Evolutionary conservation across 2,797 vertebrate genomes (phyloP).

Genomic region (Parambassis ranga): DNA sequence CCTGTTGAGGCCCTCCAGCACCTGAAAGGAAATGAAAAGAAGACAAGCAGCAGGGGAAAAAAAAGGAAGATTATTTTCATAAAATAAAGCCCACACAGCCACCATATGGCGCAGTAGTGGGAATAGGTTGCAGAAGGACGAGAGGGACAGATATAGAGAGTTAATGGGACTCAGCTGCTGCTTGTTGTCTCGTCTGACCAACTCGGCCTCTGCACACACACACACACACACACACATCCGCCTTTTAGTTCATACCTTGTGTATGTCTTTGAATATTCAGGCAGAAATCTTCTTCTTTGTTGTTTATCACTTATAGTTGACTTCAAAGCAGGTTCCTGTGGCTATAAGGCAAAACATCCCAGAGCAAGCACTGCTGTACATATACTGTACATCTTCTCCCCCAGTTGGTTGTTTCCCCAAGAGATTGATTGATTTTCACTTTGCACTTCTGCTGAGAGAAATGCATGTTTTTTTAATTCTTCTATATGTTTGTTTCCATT

Average conservation of each 20-base stretch:
- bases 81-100: slow-evolving; percentile 34
- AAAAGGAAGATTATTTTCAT: slow-evolving; percentile 43
- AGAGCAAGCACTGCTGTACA: slow-evolving; percentile 17
- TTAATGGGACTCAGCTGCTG: slow-evolving; percentile 78
- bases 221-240: slow-evolving; percentile 46
- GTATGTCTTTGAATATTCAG: not conserved
- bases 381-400: slow-evolving; percentile 9
- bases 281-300: not conserved
- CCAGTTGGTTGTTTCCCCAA: slow-evolving; percentile 13
- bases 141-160: slow-evolving; percentile 50
- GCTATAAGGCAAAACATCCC: slow-evolving; percentile 43
- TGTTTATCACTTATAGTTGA: not conserved
- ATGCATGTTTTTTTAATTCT: slow-evolving; percentile 30
- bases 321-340: slow-evolving; percentile 51
- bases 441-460: not conserved
- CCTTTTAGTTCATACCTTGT: slow-evolving; percentile 23
- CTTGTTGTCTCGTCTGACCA: slow-evolving; percentile 63
- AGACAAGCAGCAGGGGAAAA: not conserved
- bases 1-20: slow-evolving; percentile 15
- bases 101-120: slow-evolving; percentile 48
- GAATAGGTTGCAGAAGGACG: slow-evolving; percentile 32
- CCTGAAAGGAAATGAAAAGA: slow-evolving; percentile 27
- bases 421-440: slow-evolving; percentile 28
- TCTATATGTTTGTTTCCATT: slow-evolving; percentile 24
- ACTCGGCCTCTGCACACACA: too few species aligned